Evolutionary conservation across 1,140 invertebrate genomes (phyloP), one percentile per base, ranked within the genome.

Genomic region (Drosophila tristis): DNA sequence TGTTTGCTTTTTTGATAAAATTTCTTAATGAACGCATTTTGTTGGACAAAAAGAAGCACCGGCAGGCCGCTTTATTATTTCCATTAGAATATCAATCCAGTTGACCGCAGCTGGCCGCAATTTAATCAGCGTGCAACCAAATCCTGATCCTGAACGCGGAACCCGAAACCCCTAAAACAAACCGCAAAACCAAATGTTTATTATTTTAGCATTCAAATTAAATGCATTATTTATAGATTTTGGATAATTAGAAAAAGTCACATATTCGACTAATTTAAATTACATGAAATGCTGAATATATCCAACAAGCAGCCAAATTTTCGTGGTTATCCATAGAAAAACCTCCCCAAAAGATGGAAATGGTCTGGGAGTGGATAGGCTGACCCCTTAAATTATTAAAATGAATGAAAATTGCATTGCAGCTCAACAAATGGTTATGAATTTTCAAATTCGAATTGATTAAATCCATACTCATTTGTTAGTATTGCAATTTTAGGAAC

Each of bases 181-280:
- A 76, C 82, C 82, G 48, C 84, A 79, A 51, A 82, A 68, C 79
- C 75, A 79, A 70, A 82, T 87, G 75, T 87, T 87, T 87, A 89
- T 87, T 89, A 89, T 87, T 77, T 87, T 76, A 82, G 79, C 84
- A 79, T 77, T 70, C 76, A 70, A 82, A 89, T 89, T 74, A 73
- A 82, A 89, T 87, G 47, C 72, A 87, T 84, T 82, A 87, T 87
- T 87, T 79, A 87, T 87, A 71, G 57, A 79, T 89, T 79, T 89
- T 72, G 51, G 74, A 86, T 87, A 74, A 80, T 77, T 81, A 75
- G 61, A 64, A 58, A 74, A 66, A 71, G 58, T 49, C 39, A 43
- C 15, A 74, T 47, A 60, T 68, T 61, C 20, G 29, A 45, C 51
- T 57, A 76, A 67, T 85, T 85, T 76, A 61, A 76, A 68, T 80